Conservation (phyloP, 1,140 invertebrate species). For the Psilanteris sp. region DNA sequence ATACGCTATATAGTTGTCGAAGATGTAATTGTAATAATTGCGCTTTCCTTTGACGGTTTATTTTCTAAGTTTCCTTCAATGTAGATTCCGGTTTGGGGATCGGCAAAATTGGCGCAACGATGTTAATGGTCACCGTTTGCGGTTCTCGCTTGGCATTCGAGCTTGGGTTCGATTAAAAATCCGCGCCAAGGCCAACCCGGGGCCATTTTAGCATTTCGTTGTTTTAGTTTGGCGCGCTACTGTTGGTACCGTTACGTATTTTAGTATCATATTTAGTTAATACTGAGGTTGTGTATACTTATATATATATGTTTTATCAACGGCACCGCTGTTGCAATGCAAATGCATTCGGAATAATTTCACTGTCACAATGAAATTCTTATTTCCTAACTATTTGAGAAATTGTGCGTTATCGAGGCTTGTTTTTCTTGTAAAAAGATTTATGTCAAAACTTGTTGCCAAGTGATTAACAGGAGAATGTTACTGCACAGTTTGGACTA, state of each 20-base stretch:
- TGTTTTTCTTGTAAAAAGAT: constrained; percentile 9
- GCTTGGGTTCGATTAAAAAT: too few relatives aligned
- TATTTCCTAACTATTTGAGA: constrained; percentile 11
- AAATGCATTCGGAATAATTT: constrained; percentile 3
- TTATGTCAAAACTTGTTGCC: constrained; percentile 30
- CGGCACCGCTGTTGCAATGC: constrained; percentile 5
- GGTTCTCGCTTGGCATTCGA: too few relatives aligned
- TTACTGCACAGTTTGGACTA: too few relatives aligned
- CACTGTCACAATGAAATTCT: constrained; percentile 14
- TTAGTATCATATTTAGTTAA: too few relatives aligned
- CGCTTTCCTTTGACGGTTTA: constrained; percentile 20
- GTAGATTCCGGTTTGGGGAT: background rate
- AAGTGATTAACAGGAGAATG: too few relatives aligned
- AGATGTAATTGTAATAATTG: constrained; percentile 48
- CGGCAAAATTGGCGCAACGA: background rate
- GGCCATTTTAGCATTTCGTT: too few relatives aligned
- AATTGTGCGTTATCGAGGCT: constrained; percentile 2
- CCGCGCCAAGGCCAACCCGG: too few relatives aligned
- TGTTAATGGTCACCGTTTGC: background rate
- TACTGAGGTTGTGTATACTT: background rate
- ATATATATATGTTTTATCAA: background rate
- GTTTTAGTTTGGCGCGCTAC: too few relatives aligned
- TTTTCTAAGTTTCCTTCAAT: constrained; percentile 6
- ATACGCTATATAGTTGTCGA: constrained; percentile 10
- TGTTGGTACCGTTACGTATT: too few relatives aligned